phyloP scores from a whole-genome alignment of 2,888 invertebrate genomes.

The Apodemia zela region DNA sequence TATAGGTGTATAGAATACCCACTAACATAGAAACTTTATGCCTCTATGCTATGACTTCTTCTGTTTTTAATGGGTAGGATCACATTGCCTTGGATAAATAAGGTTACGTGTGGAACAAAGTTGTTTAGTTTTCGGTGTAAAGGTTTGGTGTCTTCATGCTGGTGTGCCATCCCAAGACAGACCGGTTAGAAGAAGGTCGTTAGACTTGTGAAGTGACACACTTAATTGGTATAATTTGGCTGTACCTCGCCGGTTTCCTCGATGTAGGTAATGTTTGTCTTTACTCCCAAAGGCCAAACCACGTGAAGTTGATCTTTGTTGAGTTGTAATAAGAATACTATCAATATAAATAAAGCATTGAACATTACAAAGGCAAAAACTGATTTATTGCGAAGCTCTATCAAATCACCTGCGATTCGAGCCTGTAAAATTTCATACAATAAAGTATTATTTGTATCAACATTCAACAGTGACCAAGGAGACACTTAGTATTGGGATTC shows the following conservation, averaged over 20 bases:
- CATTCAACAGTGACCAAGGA: constrained; percentile 81
- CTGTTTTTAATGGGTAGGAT: constrained; percentile 38
- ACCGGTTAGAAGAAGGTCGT: constrained; percentile 78
- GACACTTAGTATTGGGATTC: constrained; percentile 32
- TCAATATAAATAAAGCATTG: constrained; percentile 99
- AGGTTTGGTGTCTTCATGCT: constrained; percentile 67
- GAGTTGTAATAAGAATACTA: constrained; percentile 99
- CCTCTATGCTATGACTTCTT: constrained; percentile 20
- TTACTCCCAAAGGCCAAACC: constrained; percentile 97
- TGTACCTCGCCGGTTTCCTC: constrained; percentile 95
- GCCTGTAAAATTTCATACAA: constrained; percentile 85
- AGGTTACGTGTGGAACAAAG: constrained; percentile 57
- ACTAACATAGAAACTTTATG: constrained; percentile 26
- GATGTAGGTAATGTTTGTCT: constrained; percentile 95
- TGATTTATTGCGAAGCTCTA: constrained; percentile 97
- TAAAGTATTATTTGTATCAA: constrained; percentile 63
- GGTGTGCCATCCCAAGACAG: constrained; percentile 72
- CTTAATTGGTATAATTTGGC: constrained; percentile 64
- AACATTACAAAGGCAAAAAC: constrained; percentile 99
- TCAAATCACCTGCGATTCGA: constrained; percentile 93
- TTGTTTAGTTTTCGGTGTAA: constrained; percentile 61
- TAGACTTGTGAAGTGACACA: constrained; percentile 76
- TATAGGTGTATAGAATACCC: constrained; percentile 30
- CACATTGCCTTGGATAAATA: constrained; percentile 44
- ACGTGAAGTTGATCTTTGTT: constrained; percentile 99